Conservation (phyloP, 2,888 invertebrate genomes). For the Chrysolina oricalcia region DNA sequence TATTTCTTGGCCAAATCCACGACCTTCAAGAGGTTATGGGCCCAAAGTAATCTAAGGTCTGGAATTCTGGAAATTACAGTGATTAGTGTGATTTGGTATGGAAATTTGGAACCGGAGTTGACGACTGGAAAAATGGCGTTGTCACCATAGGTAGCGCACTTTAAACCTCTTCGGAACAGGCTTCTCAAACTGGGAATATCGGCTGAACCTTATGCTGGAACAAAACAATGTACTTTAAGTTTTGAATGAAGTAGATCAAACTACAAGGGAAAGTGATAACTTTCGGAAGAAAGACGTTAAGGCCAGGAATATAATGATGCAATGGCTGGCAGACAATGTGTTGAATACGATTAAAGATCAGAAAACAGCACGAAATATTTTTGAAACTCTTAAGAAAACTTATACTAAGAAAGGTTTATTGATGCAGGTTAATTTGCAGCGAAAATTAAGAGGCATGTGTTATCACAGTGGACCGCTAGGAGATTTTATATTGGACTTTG, state of each 20-base stretch:
- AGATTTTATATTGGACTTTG: conserved; percentile 40
- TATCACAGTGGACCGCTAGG: conserved; percentile 24
- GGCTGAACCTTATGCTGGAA: conserved; percentile 29
- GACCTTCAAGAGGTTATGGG: too few species aligned
- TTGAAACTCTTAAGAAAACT: conserved; percentile 27
- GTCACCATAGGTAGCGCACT: not conserved
- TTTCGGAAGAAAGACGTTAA: too few species aligned
- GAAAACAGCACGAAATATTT: conserved; percentile 40
- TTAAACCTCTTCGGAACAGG: conserved; percentile 30
- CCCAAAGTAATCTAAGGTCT: too few species aligned
- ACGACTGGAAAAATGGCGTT: not conserved
- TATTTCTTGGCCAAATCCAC: too few species aligned
- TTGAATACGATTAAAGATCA: conserved; percentile 40
- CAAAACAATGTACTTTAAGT: conserved; percentile 31
- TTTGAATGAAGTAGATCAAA: conserved; percentile 8
- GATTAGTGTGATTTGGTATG: too few species aligned
- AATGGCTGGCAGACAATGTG: conserved; percentile 44
- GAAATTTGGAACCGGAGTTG: conserved; percentile 2
- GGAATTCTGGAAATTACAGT: too few species aligned
- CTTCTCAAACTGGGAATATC: conserved; percentile 38
- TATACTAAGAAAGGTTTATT: conserved; percentile 37
- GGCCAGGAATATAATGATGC: conserved; percentile 41
- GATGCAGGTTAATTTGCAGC: conserved; percentile 37
- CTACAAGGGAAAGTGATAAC: too few species aligned
- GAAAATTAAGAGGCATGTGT: conserved; percentile 32